Evolutionary conservation across 2,888 invertebrate species (phyloP), one percentile per base, ranked within the genome.

Genomic region (Nomada ruficornis): DNA sequence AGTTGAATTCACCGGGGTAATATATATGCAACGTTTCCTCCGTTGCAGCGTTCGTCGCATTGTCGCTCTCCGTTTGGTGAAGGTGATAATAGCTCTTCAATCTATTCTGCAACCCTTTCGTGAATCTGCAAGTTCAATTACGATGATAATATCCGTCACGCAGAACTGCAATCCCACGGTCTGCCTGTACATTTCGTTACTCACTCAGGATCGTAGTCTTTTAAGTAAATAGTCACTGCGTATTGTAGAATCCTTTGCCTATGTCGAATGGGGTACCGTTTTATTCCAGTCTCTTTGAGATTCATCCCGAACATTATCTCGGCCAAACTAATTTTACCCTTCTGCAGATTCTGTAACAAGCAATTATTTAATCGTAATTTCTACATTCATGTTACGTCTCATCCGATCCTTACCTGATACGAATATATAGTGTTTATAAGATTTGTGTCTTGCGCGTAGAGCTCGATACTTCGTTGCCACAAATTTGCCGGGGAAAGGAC

Each of bases 291-390:
- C 92, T 98, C 98, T 86, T 97, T 96, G 90, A 98, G 96, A 85
- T 97, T 97, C 95, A 99, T 96, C 7, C 99, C 99, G 93, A 99
- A 98, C 15, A 98, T 95, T 95, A 99, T 96, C 94, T 99, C 99
- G 0, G 98, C 96, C 65, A 97, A 95, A 29, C 97, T 98, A 13
- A 96, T 96, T 94, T 98, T 97, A 67, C 97, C 96, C 94, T 97
- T 97, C 94, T 97, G 97, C 80, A 97, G 94, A 94, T 96, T 97
- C 97, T 97, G 92, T 52, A 82, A 82, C 47, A 77, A 0, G 83
- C 50, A 64, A 70, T 70, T 57, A 36, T 59, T 60, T 20, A 20
- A 80, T 44, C 47, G 10, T n/a, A 64, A 9, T 18, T 15, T 47
- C 4, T 15, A n/a, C 60, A 47, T 15, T 18, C 26, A 57, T 11